Evolutionary conservation across 1,140 invertebrate genomes (phyloP).

Genomic region (Lordiphosa collinella): DNA sequence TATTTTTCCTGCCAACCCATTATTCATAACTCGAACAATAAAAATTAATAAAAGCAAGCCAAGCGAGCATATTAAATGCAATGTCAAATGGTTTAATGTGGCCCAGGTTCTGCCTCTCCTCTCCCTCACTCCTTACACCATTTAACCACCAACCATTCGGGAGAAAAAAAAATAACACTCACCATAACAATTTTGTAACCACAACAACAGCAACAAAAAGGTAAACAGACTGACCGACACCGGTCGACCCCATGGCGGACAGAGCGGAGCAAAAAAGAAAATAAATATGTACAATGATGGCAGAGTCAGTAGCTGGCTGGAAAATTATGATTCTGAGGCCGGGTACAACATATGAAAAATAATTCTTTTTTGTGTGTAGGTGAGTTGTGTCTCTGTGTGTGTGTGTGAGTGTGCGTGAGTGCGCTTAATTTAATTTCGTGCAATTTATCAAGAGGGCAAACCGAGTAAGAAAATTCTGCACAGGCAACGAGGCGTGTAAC

Average conservation of each 20-base stretch:
- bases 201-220: slow-evolving; percentile 54
- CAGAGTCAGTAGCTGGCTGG: slow-evolving; percentile 16
- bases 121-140: slow-evolving; percentile 1
- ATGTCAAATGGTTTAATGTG: slow-evolving; percentile 74
- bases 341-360: slow-evolving; percentile 61
- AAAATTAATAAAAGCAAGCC: slow-evolving; percentile 73
- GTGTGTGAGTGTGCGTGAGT: slow-evolving; percentile 21
- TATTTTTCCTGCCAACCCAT: slow-evolving; percentile 33
- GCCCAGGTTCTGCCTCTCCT: slow-evolving; percentile 3
- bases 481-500: slow-evolving; percentile 61
- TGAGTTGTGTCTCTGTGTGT: slow-evolving; percentile 25
- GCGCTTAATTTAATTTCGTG: slow-evolving; percentile 71
- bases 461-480: slow-evolving; percentile 27
- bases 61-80: slow-evolving; percentile 66
- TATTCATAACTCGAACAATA: slow-evolving; percentile 48
- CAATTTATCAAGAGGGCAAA: slow-evolving; percentile 60
- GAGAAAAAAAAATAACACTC: slow-evolving; percentile 22
- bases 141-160: slow-evolving; percentile 48
- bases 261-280: slow-evolving; percentile 16
- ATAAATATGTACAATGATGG: slow-evolving; percentile 18
- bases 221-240: slow-evolving; percentile 58
- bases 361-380: slow-evolving; percentile 50
- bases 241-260: slow-evolving; percentile 10
- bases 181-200: slow-evolving; percentile 68
- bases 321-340: slow-evolving; percentile 50